Evolutionary conservation across 2,888 invertebrate genomes (phyloP).

Genomic region (Eupithecia abbreviata): DNA sequence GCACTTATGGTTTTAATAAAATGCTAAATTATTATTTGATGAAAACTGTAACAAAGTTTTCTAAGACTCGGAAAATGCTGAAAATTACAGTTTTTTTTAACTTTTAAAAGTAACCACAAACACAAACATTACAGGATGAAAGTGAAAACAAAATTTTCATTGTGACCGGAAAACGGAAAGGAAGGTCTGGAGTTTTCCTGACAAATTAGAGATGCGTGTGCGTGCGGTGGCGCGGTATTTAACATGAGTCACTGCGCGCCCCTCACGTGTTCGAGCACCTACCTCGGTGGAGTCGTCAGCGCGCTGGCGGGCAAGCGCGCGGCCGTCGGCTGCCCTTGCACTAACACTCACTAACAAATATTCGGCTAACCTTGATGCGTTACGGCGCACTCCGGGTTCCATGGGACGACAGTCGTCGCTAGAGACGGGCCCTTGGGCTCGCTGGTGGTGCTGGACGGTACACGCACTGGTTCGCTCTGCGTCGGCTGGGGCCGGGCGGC

Average conservation of each 20-base stretch:
- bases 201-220: constrained; percentile 37
- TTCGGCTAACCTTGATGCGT: constrained; percentile 83
- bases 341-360: constrained; percentile 82
- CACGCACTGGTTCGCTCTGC: constrained; percentile 51
- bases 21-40: background rate
- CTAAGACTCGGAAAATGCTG: background rate
- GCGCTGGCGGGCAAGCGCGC: constrained; percentile 62
- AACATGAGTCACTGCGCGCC: constrained; percentile 66
- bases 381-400: constrained; percentile 83
- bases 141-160: background rate
- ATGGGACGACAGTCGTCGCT: constrained; percentile 80
- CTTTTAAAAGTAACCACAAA: background rate
- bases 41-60: background rate
- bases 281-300: constrained; percentile 71
- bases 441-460: constrained; percentile 50
- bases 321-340: constrained; percentile 59
- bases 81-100: background rate
- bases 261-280: constrained; percentile 65
- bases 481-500: constrained; percentile 73
- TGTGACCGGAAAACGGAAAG: constrained; percentile 17
- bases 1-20: background rate
- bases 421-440: constrained; percentile 78
- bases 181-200: constrained; percentile 35
- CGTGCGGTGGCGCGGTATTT: constrained; percentile 55
- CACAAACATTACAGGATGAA: background rate